phyloP scores from a whole-genome alignment of 2,888 invertebrate genomes.

The Caenorhabditis sp. region DNA sequence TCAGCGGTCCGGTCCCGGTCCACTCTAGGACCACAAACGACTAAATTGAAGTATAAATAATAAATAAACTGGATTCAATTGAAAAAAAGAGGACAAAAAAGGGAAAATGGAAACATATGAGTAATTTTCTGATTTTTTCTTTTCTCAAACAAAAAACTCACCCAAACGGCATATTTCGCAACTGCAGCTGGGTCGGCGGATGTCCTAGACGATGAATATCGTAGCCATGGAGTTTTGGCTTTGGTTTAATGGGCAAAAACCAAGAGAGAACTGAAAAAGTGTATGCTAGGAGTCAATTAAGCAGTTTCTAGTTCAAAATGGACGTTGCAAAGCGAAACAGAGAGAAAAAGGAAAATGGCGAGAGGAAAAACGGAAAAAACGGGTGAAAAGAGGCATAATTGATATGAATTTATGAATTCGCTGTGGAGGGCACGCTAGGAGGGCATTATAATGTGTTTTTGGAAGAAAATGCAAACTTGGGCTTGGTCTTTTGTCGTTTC shows the following conservation, averaged over 20 bases:
- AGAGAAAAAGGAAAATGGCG: background rate
- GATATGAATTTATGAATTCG: no score
- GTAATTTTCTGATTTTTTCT: background rate
- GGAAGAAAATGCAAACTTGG: no score
- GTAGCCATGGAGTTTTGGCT: constrained; percentile 38
- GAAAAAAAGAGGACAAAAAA: no score
- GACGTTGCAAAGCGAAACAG: no score
- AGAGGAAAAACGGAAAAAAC: background rate
- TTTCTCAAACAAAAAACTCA: constrained; percentile 8
- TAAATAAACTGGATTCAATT: constrained; percentile 24
- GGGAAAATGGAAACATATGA: no score
- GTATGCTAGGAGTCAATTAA: no score
- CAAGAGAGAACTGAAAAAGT: constrained; percentile 17
- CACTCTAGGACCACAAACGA: background rate
- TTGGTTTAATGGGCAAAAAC: no score
- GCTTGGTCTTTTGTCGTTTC: no score
- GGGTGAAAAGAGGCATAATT: constrained; percentile 4
- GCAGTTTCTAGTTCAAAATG: background rate
- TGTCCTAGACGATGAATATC: constrained; percentile 25
- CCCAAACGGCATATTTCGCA: constrained; percentile 38
- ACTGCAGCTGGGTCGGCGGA: background rate
- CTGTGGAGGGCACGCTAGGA: no score
- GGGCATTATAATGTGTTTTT: no score
- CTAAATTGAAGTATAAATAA: constrained; percentile 55
- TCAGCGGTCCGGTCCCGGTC: no score